Evolutionary conservation across 2,797 vertebrate genomes (phyloP), one percentile per base, ranked within the genome.

Genomic region (Leptoclinus maculatus): DNA sequence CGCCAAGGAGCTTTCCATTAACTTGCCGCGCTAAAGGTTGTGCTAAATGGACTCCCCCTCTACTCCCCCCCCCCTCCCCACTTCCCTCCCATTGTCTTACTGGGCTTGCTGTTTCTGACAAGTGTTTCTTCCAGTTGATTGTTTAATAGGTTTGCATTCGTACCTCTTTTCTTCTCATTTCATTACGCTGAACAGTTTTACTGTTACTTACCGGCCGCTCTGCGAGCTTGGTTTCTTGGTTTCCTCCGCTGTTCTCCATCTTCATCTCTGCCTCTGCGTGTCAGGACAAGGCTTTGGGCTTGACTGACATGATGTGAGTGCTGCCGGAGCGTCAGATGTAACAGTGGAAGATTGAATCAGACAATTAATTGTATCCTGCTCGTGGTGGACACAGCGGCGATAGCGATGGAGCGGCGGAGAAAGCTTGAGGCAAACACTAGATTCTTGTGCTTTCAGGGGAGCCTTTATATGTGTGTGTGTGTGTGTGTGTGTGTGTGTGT

Each of bases 1-100:
- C 68, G 45, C 86, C 85, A 89, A 78, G 71, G 83, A 87, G 84
- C 80, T 90, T 92, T 91, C 82, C 87, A 93, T 94, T 93, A 92
- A 87, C 85, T 83, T 27, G 16, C 39, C 16, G 75, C 90, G 87
- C 76, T 83, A 86, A 87, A 91, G 91, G 88, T 90, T 84, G 87
- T 43, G 74, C 82, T 84, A 78, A 87, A 90, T 83, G 80, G 87
- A 92, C 88, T 92, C 67, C 39, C 39, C 77, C 51, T 51, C 67
- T 12, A 0, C 43, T 6, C 5, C 47, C 7, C n/a, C 4, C 23
- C 49, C n/a, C 25, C 54, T 32, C 45, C 57, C 72, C 62, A 57
- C 41, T 2, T 71, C 19, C 47, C 13, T 43, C 21, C 45, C 56
- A 32, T 34, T 23, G 59, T 86, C 62, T 59, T 34, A 12, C 51